Evolutionary conservation across 2,888 invertebrate genomes (phyloP).

Genomic region (Hybos culiciformis): DNA sequence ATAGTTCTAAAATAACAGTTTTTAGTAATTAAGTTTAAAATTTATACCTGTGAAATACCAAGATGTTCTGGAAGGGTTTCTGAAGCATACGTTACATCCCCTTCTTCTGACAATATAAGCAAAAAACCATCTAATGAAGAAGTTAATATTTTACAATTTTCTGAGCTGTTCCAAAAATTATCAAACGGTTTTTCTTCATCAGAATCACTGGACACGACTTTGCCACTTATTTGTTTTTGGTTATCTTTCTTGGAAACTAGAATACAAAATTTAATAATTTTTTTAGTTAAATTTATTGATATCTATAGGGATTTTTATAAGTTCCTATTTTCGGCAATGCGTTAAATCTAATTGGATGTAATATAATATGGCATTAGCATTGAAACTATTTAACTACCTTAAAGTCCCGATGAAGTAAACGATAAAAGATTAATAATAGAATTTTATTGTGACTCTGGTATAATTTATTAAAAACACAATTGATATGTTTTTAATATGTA

Average conservation of each 20-base stretch:
- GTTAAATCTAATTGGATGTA: too few relatives aligned
- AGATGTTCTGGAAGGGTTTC: slow-evolving; percentile 83
- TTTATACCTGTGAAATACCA: slow-evolving; percentile 75
- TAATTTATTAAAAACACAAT: too few relatives aligned
- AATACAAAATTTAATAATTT: slow-evolving; percentile 5
- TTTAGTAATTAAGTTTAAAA: too few relatives aligned
- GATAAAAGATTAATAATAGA: too few relatives aligned
- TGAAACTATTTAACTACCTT: too few relatives aligned
- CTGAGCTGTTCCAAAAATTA: slow-evolving; percentile 27
- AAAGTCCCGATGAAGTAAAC: too few relatives aligned
- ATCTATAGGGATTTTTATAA: too few relatives aligned
- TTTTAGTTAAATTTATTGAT: slow-evolving; percentile 9
- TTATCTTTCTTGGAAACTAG: slow-evolving; percentile 1
- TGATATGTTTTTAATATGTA: too few relatives aligned
- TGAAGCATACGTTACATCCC: slow-evolving; percentile 84
- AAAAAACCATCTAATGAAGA: slow-evolving; percentile 84
- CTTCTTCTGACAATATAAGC: slow-evolving; percentile 72
- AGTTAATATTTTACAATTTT: slow-evolving; percentile 24
- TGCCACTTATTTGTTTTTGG: neutral
- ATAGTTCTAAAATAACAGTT: neutral
- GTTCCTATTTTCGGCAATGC: too few relatives aligned
- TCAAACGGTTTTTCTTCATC: slow-evolving; percentile 25
- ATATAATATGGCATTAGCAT: too few relatives aligned
- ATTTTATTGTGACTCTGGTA: too few relatives aligned
- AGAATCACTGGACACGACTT: slow-evolving; percentile 1